Conservation (phyloP, 2,113 vertebrate species). For the Hoplias malabaricus region DNA sequence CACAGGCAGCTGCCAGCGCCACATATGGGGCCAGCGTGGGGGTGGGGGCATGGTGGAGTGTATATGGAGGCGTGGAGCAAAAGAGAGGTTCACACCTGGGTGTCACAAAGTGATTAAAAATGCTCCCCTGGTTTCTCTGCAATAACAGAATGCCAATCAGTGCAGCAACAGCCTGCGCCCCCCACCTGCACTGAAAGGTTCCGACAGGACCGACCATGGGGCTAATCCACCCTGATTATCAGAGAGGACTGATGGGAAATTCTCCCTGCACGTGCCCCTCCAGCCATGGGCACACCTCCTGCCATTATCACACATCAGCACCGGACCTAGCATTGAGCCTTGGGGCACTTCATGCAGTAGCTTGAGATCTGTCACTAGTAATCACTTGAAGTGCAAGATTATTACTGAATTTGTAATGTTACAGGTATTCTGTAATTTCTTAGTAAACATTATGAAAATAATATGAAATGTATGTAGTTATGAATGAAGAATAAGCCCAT, state of each 20-base stretch:
- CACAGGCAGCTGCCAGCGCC: slow-evolving; percentile 38
- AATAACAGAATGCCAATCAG: slow-evolving; percentile 51
- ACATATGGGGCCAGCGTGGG: slow-evolving; percentile 4
- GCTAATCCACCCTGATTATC: slow-evolving; percentile 48
- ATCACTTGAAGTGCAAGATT: neutral
- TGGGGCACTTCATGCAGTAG: neutral
- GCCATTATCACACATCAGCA: neutral
- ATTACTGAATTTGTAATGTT: neutral
- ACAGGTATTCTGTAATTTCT: too few species aligned
- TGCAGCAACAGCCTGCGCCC: slow-evolving; percentile 1
- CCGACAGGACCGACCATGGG: slow-evolving; percentile 15
- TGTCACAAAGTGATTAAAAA: slow-evolving; percentile 48
- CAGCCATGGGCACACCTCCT: slow-evolving; percentile 13
- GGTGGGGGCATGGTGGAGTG: neutral
- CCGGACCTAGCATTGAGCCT: neutral
- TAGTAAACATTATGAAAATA: too few species aligned
- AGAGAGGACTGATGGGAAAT: slow-evolving; percentile 20
- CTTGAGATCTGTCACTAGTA: neutral
- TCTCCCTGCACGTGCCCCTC: neutral
- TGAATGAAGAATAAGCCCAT: too few species aligned
- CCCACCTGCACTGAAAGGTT: neutral
- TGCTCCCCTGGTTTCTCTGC: slow-evolving; percentile 29
- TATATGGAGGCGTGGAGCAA: neutral
- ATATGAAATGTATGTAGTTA: too few species aligned
- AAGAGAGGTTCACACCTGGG: slow-evolving; percentile 39